Base-by-base conservation (phyloP, 2,888 invertebrate genomes). In the Mesorhabditis belari region DNA sequence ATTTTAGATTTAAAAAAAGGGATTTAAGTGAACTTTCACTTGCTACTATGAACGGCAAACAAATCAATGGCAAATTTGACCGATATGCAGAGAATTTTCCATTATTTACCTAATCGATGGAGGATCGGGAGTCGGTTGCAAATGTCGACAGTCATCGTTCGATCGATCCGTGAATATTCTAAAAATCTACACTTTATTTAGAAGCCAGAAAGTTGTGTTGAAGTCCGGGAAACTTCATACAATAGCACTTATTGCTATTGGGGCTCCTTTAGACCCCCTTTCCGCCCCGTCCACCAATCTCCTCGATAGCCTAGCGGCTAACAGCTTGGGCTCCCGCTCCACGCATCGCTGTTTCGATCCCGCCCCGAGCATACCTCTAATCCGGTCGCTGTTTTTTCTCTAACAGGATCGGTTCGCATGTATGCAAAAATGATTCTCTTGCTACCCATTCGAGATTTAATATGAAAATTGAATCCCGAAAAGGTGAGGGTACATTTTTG, bases 41-140 rank as follows among this genome's bases (percentile, higher is more conserved):
- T 12, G 17, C n/a, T n/a, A n/a, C n/a, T n/a, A n/a, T n/a, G n/a
- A n/a, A n/a, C n/a, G n/a, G n/a, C n/a, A 25, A 27, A n/a, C 3
- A 19, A 24, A 5, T 12, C 3, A 21, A 35, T 60, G 27, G 26
- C 4, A 19, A 17, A 28, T 17, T 23, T 57, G 12, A 28, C 56
- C n/a, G n/a, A n/a, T n/a, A n/a, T n/a, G n/a, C n/a, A n/a, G n/a
- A n/a, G n/a, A n/a, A n/a, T n/a, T n/a, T n/a, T 35, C 44, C 12
- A 17, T 35, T 35, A 17, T n/a, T 35, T 35, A 35, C 44, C 44
- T 9, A 35, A 35, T 35, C 44, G 44, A 35, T n/a, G 44, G 44
- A 1, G 44, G 52, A n/a, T 64, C 64, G 6, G 67, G 67, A 26
- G 62, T 61, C 6, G 58, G 28, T 19, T 64, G 57, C 3, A 57